These are phyloP conservation scores for Parauchenoglanis ngamensis DNA, from an alignment of 2,797 vertebrate species.

Conservation along the genomic window DNA sequence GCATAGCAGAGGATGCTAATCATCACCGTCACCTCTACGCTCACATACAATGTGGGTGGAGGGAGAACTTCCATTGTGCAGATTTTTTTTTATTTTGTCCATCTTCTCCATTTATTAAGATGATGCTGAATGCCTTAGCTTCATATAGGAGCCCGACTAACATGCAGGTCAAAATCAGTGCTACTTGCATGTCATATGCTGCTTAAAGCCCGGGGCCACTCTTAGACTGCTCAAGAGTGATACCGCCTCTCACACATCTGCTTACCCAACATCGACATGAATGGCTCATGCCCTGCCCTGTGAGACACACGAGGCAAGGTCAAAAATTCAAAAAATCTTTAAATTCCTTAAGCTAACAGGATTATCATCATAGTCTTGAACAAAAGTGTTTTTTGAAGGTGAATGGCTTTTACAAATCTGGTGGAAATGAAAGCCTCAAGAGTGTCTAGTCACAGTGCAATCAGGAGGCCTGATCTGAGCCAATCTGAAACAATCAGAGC, in stretches of 20 bases:
- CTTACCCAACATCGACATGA: slow-evolving; percentile 15
- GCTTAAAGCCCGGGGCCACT: slow-evolving; percentile 57
- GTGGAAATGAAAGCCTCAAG: slow-evolving; percentile 15
- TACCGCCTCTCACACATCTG: slow-evolving; percentile 47
- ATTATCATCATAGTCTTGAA: background rate
- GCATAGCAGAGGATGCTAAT: slow-evolving; percentile 50
- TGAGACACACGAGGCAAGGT: slow-evolving; percentile 12
- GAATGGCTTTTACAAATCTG: background rate
- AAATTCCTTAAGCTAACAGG: background rate
- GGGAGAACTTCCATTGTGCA: slow-evolving; percentile 51
- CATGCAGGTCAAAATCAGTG: slow-evolving; percentile 54
- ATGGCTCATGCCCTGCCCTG: slow-evolving; percentile 10
- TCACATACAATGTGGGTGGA: slow-evolving; percentile 57
- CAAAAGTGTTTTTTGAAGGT: slow-evolving; percentile 10
- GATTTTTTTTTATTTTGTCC: slow-evolving; percentile 41
- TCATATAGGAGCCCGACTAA: slow-evolving; percentile 58
- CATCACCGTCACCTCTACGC: slow-evolving; percentile 57
- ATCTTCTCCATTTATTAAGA: background rate
- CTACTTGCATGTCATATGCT: slow-evolving; percentile 51
- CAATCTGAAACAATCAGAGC: slow-evolving; percentile 27
- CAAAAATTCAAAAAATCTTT: background rate
- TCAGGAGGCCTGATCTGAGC: slow-evolving; percentile 30
- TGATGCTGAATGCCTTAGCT: slow-evolving; percentile 40
- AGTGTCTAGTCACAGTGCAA: slow-evolving; percentile 36
- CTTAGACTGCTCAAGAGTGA: slow-evolving; percentile 11